These are phyloP conservation scores for Thalassophryne amazonica DNA, from an alignment of 2,797 vertebrate genomes.

Conservation along the genomic window DNA sequence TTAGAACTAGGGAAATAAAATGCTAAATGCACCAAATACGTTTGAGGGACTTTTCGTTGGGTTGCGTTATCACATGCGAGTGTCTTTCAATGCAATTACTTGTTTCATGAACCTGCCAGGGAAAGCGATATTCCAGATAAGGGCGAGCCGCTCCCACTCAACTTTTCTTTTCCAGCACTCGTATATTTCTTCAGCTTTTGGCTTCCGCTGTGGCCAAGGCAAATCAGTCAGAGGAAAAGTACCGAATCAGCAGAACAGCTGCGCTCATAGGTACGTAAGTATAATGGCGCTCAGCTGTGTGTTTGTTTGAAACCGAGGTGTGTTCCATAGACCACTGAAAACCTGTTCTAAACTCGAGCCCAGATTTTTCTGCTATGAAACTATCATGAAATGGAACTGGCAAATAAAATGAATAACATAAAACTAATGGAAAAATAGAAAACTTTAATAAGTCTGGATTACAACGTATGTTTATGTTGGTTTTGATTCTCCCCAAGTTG, in stretches of 20 bases:
- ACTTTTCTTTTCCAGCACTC: constrained; percentile 59
- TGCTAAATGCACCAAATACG: neutral
- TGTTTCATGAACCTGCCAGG: constrained; percentile 66
- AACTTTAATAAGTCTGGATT: too few species aligned
- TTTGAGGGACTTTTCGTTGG: constrained; percentile 1
- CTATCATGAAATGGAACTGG: too few species aligned
- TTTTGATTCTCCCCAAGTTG: too few species aligned
- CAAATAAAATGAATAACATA: too few species aligned
- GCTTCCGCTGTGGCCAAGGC: constrained; percentile 60
- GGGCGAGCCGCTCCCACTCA: constrained; percentile 49
- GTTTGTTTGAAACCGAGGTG: too few species aligned
- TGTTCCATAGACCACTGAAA: too few species aligned
- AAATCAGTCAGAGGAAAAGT: constrained; percentile 59
- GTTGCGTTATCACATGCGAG: constrained; percentile 18
- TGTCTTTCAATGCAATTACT: constrained; percentile 34
- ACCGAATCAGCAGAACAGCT: constrained; percentile 62
- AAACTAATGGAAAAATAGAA: too few species aligned
- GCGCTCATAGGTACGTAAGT: constrained; percentile 58
- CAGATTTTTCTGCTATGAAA: too few species aligned
- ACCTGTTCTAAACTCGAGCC: too few species aligned
- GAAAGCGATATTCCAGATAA: constrained; percentile 73
- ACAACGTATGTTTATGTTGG: too few species aligned
- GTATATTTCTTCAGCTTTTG: constrained; percentile 66
- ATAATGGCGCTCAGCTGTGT: too few species aligned
- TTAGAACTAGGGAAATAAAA: constrained; percentile 13